A percentile compares a stretch with the other conserved stretches of the same genome.
These are phyloP conservation scores for Ptychodera flava DNA, from an alignment of 35 echinoderm and acorn worm genomes.

Conservation along the genomic window DNA sequence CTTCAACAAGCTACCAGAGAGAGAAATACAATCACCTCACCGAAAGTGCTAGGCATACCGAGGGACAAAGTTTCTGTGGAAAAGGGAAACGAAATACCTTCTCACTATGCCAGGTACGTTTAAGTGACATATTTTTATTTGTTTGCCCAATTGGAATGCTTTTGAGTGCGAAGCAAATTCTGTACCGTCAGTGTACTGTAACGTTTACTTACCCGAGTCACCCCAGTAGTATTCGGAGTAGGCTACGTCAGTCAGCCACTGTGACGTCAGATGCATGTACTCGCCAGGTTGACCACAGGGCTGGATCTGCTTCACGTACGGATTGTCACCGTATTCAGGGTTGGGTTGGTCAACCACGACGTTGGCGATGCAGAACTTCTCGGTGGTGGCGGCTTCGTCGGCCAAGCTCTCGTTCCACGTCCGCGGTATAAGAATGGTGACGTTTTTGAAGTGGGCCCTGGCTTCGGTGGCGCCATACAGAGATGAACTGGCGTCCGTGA, in stretches of 20 bases:
- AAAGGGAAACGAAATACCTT: neutral
- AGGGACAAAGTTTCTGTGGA: neutral
- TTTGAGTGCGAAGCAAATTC: neutral
- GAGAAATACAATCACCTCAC: neutral
- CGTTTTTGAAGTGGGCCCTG: constrained; percentile 9
- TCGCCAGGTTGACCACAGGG: neutral
- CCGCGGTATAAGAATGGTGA: constrained; percentile 3
- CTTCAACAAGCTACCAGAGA: no score
- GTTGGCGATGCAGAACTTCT: constrained; percentile 3
- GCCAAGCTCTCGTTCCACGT: neutral
- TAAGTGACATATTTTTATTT: neutral
- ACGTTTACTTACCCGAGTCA: neutral
- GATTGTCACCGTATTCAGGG: neutral
- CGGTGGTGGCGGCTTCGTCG: neutral
- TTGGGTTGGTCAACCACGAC: constrained; percentile 12
- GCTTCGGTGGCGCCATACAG: neutral
- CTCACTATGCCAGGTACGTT: neutral
- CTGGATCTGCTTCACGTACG: neutral
- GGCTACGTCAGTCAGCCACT: neutral
- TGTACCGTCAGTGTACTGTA: no score
- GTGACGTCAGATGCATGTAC: constrained; percentile 18
- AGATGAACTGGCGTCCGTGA: neutral
- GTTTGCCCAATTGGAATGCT: no score
- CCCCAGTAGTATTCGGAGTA: neutral
- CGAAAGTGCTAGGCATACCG: neutral